A percentile compares a stretch with the other conserved stretches of the same genome.
phyloP scores from a whole-genome alignment of 2,888 invertebrate species.

The Pollenia amentaria region DNA sequence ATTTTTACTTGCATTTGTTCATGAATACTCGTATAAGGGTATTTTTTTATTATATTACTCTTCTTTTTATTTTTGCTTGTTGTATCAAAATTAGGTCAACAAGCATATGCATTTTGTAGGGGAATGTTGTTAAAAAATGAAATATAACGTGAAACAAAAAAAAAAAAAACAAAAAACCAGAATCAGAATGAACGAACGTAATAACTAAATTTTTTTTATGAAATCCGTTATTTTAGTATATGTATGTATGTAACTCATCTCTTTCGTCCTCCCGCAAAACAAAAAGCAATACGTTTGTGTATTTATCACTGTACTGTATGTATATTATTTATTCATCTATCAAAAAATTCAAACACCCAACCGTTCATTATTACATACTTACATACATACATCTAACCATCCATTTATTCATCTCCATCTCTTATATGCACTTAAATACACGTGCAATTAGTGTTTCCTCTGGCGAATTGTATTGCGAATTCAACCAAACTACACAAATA shows the following conservation, averaged over 20 bases:
- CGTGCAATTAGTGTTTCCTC: conserved; percentile 68
- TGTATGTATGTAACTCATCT: background rate
- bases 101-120: conserved; percentile 67
- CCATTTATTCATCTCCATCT: conserved; percentile 50
- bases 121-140: conserved; percentile 21
- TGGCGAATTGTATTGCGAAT: conserved; percentile 55
- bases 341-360: background rate
- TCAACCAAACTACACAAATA: conserved; percentile 38
- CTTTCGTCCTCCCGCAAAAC: background rate
- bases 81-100: conserved; percentile 72
- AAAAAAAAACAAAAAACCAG: conserved; percentile 19
- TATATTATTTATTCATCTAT: conserved; percentile 54
- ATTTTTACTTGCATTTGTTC: conserved; percentile 58
- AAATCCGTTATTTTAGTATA: conserved; percentile 13
- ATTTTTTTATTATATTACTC: conserved; percentile 56
- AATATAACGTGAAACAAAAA: conserved; percentile 8
- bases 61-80: conserved; percentile 40
- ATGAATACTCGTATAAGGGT: conserved; percentile 51
- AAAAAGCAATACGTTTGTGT: background rate
- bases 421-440: conserved; percentile 59
- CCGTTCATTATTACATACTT: conserved; percentile 13
- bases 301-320: background rate
- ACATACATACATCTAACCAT: conserved; percentile 43
- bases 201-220: conserved; percentile 24
- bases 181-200: conserved; percentile 52